These are phyloP conservation scores for Fragum sueziense DNA, from an alignment of 2,888 invertebrate species.

Conservation along the genomic window DNA sequence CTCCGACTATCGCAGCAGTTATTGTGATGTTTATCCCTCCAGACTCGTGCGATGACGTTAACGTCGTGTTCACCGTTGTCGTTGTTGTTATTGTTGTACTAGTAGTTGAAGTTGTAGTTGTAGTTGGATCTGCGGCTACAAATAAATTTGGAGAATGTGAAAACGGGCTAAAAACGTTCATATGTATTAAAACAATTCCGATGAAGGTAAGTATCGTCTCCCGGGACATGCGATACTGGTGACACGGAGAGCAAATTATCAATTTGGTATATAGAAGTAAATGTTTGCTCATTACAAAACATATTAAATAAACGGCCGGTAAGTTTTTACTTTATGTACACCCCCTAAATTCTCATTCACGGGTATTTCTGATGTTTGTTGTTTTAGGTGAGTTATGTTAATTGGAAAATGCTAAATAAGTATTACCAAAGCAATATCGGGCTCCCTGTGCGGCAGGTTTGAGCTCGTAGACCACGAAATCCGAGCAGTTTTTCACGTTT, in stretches of 20 bases:
- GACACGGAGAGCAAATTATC: not conserved
- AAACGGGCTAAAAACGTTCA: too few relatives aligned
- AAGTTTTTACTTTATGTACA: not conserved
- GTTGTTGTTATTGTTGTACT: not conserved
- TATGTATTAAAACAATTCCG: too few relatives aligned
- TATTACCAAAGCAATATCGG: conserved; percentile 9
- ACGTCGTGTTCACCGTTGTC: not conserved
- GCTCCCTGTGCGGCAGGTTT: not conserved
- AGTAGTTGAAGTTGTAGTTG: conserved; percentile 3
- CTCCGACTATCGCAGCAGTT: not conserved
- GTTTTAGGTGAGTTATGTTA: too few relatives aligned
- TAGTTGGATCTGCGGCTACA: conserved; percentile 3
- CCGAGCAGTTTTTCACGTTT: not conserved
- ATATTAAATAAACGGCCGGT: not conserved
- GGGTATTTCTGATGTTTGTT: too few relatives aligned
- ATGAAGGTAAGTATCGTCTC: too few relatives aligned
- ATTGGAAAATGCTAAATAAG: not conserved
- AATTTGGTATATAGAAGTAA: not conserved
- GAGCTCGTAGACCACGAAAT: not conserved
- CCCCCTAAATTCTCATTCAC: not conserved
- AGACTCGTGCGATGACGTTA: not conserved
- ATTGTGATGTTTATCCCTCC: not conserved
- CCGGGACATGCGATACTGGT: too few relatives aligned
- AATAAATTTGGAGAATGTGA: too few relatives aligned
- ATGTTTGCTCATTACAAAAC: not conserved